Conservation (phyloP, 2,888 invertebrate species). For the Eupithecia vulgata region DNA sequence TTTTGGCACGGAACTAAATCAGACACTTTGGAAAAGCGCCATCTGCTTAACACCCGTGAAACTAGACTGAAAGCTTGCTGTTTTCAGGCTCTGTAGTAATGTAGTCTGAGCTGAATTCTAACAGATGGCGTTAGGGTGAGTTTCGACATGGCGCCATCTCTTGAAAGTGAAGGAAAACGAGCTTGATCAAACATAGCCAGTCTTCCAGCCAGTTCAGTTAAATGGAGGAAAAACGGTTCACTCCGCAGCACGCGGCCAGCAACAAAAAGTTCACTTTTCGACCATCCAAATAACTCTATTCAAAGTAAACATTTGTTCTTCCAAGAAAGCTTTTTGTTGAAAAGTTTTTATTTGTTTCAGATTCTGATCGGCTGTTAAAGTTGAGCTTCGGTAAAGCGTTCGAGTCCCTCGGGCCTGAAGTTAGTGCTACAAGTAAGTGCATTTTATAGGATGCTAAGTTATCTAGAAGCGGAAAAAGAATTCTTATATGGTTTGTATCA, state of each 20-base stretch:
- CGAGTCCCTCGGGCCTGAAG: conserved; percentile 88
- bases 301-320: background rate
- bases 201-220: background rate
- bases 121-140: conserved; percentile 22
- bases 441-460: background rate
- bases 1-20: background rate
- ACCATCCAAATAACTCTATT: background rate
- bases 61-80: conserved; percentile 27
- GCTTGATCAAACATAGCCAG: background rate
- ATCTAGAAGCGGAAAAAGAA: background rate
- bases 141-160: conserved; percentile 17
- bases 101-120: background rate
- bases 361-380: conserved; percentile 78
- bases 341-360: conserved; percentile 58
- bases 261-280: background rate
- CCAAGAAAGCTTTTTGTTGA: conserved; percentile 28
- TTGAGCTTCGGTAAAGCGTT: conserved; percentile 81
- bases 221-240: background rate
- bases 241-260: background rate
- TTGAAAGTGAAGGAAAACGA: background rate
- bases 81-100: background rate
- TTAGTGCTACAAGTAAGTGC: conserved; percentile 90
- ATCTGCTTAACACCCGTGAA: conserved; percentile 38
- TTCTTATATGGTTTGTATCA: background rate
- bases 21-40: conserved; percentile 34